Base-by-base conservation (phyloP, 2,888 invertebrate genomes). In the Euspilapteryx auroguttella region DNA sequence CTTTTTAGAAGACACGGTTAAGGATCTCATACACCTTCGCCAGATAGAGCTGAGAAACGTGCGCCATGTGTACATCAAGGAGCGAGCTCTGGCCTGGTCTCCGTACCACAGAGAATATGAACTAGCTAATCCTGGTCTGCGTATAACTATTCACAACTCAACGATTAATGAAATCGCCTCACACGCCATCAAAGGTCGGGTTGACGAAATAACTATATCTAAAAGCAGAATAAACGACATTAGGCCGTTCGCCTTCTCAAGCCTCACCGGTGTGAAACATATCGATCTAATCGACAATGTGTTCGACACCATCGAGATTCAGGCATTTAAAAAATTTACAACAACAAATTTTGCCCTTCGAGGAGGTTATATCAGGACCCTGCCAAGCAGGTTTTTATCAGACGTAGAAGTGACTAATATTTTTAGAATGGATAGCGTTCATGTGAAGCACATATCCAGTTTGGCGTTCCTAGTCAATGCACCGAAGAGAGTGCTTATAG, bases 251-350 rank as follows among this genome's bases (percentile, higher is more conserved):
- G 86, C 88, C 1, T 87, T 91, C 49, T 85, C 86, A 33, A 87
- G 86, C 51, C 77, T 89, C 24, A 71, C 78, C 25, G 81, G 81
- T 40, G 80, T 82, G 27, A 80, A 83, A 40, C 79, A 73, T 28
- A 75, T 90, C 32, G 79, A 80, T 37, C 63, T 91, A 36, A 71
- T 66, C 17, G 78, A 84, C 40, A 83, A 84, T 31, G 51, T 53
- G 2, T 73, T 87, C 24, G 68, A 79, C 23, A 77, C 66, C 27
- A 77, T 89, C 25, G 83, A 86, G 38, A 79, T 79, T 22, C 82
- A 89, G 59, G 82, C 88, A 2, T 89, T 91, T 45, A 91, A 89
- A 46, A 88, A 88, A 57, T 88, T 91, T 47, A 79, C 82, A 14
- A 81, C 86, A 0, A 78, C 80, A 20, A 79, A 80, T 37, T 77